Evolutionary conservation across 2,113 vertebrate species (phyloP), one percentile per base, ranked within the genome.

Genomic region (Cisticola juncidis): DNA sequence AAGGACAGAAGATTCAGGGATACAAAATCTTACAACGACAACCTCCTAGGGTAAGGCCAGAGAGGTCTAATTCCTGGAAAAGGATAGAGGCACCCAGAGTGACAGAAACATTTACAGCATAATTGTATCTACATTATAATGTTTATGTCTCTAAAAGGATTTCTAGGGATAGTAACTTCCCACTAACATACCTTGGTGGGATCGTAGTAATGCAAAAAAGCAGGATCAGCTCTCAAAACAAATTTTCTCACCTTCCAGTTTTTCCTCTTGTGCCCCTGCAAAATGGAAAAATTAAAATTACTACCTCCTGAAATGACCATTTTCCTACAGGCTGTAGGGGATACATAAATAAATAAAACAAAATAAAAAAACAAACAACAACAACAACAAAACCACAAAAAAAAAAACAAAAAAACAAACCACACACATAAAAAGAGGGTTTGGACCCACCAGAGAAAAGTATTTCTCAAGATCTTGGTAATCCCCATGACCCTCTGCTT

Each of bases 201-300:
- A 90, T 99, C 98, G 12, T 99, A 99, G 96, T 99, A 99, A 92
- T 99, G 99, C 91, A 99, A 96, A 95, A 98, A 99, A 44, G 98
- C 98, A 5, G 99, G 99, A 21, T 99, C 98, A 73, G 98, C 98
- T 88, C 99, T 99, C 97, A 99, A 95, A 83, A 99, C 98, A 91
- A 99, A 99, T 77, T 98, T 98, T 60, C 99, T 98, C 70, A 99
- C 99, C 94, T 99, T 99, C 99, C 99, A 99, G 98, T 99, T 99
- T 95, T 99, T 99, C 74, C 99, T 98, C 57, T 99, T 98, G 97
- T 99, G 99, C 17, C 99, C 99, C 99, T 99, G 95, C 20, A 54
- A 88, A 92, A 40, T 62, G 50, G 69, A 65, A 86, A 5, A 81
- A 73, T 53, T 70, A 77, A 73, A 24, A 28, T 86, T 74, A 61